Conservation (phyloP, 1,140 invertebrate species). For the Eriosoma lanigerum region DNA sequence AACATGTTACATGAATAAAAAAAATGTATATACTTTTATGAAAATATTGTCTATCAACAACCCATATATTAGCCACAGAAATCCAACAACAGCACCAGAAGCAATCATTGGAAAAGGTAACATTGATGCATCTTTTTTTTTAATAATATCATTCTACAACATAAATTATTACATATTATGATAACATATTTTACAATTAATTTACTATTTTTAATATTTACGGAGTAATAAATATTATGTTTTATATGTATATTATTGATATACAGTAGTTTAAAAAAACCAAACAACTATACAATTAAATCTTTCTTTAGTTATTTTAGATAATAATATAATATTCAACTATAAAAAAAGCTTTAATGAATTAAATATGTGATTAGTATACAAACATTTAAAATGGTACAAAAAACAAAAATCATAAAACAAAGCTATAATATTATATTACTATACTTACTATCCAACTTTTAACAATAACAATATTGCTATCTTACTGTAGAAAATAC, state of each 20-base stretch:
- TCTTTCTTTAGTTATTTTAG: too few relatives aligned
- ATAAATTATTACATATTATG: slow-evolving; percentile 11
- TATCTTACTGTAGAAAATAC: not conserved
- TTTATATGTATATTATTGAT: too few relatives aligned
- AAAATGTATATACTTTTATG: slow-evolving; percentile 67
- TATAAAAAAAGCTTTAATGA: not conserved
- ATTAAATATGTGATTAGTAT: not conserved
- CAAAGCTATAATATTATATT: too few relatives aligned
- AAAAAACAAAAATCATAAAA: not conserved
- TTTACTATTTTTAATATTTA: too few relatives aligned
- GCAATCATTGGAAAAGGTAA: slow-evolving; percentile 82
- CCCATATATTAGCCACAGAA: slow-evolving; percentile 79
- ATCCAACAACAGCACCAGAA: slow-evolving; percentile 72
- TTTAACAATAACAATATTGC: not conserved
- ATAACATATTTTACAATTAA: too few relatives aligned
- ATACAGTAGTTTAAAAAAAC: too few relatives aligned
- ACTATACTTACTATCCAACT: not conserved
- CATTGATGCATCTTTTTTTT: slow-evolving; percentile 63
- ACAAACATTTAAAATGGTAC: not conserved
- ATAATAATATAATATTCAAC: too few relatives aligned
- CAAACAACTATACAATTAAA: too few relatives aligned
- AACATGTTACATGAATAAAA: slow-evolving; percentile 51
- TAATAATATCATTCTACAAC: slow-evolving; percentile 44
- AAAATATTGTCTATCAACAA: slow-evolving; percentile 75
- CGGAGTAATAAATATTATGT: too few relatives aligned